phyloP scores from a whole-genome alignment of 1,140 invertebrate genomes.

The Zaprionus africanus region DNA sequence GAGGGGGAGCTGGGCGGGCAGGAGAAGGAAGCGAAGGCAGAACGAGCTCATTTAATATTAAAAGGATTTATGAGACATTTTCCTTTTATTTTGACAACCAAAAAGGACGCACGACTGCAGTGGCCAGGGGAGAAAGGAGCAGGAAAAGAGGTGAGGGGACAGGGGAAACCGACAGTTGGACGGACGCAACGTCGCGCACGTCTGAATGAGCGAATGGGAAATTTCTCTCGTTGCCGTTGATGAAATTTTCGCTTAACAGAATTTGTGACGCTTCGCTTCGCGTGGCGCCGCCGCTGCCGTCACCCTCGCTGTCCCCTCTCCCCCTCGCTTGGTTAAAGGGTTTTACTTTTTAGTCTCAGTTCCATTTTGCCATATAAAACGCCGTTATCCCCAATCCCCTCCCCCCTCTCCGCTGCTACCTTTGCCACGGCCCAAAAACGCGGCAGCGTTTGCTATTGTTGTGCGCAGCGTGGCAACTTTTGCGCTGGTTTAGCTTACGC shows the following conservation, averaged over 20 bases:
- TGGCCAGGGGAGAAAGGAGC: not conserved
- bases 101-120: constrained; percentile 31
- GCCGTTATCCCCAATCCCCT: constrained; percentile 5
- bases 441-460: constrained; percentile 61
- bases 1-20: not conserved
- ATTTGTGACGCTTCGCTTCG: constrained; percentile 78
- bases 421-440: not conserved
- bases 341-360: constrained; percentile 72
- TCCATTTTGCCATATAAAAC: constrained; percentile 40
- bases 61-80: constrained; percentile 83
- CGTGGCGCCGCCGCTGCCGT: constrained; percentile 50
- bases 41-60: constrained; percentile 82
- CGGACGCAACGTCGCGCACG: constrained; percentile 17
- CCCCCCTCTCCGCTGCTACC: not conserved
- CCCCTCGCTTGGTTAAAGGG: constrained; percentile 75
- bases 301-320: no score
- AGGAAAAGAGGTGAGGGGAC: not conserved
- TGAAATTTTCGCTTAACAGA: constrained; percentile 83
- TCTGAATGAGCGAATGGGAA: constrained; percentile 59
- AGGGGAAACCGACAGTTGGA: constrained; percentile 5
- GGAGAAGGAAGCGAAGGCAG: constrained; percentile 2
- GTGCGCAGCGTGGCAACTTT: constrained; percentile 71
- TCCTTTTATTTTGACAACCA: constrained; percentile 81
- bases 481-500: constrained; percentile 80
- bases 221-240: constrained; percentile 70